Conservation (phyloP, 1,140 invertebrate genomes). For the Drosophila pallidifrons region DNA sequence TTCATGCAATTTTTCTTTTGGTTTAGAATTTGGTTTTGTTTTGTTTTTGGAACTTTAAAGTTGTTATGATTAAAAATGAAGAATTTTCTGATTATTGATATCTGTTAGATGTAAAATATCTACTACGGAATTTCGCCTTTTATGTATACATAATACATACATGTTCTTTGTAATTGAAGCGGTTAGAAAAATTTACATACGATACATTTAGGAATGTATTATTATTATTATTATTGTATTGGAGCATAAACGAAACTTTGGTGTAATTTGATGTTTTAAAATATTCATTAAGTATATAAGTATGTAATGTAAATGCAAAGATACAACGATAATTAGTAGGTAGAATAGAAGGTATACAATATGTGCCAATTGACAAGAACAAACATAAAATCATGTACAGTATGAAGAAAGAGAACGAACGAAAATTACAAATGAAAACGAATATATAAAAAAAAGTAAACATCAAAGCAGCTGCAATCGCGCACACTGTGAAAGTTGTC, state of each 20-base stretch:
- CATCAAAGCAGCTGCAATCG: slow-evolving; percentile 41
- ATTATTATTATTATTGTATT: slow-evolving; percentile 2
- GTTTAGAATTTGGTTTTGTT: slow-evolving; percentile 34
- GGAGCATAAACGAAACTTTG: slow-evolving; percentile 39
- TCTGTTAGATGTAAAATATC: slow-evolving; percentile 54
- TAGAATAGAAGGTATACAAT: slow-evolving; percentile 50
- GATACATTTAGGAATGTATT: slow-evolving; percentile 55
- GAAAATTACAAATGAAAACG: slow-evolving; percentile 74
- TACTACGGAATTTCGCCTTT: slow-evolving; percentile 62
- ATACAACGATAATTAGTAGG: slow-evolving; percentile 76
- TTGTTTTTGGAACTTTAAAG: slow-evolving; percentile 52
- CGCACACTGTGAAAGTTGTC: slow-evolving; percentile 18
- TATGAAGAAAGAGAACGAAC: slow-evolving; percentile 58
- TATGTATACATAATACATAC: slow-evolving; percentile 47
- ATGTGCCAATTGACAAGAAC: slow-evolving; percentile 75
- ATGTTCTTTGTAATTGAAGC: slow-evolving; percentile 64
- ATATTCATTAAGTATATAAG: slow-evolving; percentile 6
- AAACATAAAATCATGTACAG: slow-evolving; percentile 72
- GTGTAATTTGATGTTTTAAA: slow-evolving; percentile 9
- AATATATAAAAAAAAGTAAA: slow-evolving; percentile 35
- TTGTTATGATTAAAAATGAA: slow-evolving; percentile 58
- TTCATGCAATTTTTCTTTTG: slow-evolving; percentile 73
- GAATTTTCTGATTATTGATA: slow-evolving; percentile 49
- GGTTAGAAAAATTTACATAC: slow-evolving; percentile 74
- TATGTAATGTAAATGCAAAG: slow-evolving; percentile 63